Base-by-base conservation (phyloP, 2,888 invertebrate genomes). In the Aporophyla nigra region DNA sequence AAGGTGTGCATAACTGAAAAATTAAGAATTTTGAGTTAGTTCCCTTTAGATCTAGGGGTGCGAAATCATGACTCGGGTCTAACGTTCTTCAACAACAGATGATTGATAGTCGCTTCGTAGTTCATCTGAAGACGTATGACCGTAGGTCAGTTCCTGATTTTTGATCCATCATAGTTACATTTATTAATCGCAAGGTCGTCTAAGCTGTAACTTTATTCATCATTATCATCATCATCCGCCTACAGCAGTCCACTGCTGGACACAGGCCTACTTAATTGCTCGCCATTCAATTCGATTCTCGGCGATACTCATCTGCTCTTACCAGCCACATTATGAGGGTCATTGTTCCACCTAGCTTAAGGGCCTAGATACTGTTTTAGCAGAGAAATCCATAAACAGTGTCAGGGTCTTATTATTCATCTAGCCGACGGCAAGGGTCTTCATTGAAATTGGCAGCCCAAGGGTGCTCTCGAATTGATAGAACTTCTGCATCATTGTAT, bases 111-210 rank as follows among this genome's bases (percentile, higher is more conserved):
- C 14, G 9, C 70, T 70, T 19, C 33, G n/a, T 12, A 16, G 19
- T 70, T n/a, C n/a, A 70, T 40, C 40, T 33, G 24, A 19, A 63
- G 40, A 40, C 19, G 19, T 33, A 14, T 70, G 14, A 24, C 19
- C 19, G 14, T 33, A 69, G 69, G 69, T 49, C 46, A 49, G 46
- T n/a, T 33, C 19, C n/a, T 40, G 67, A n/a, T 53, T 33, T 54
- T 54, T n/a, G 33, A 53, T 33, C 33, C 56, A 54, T 67, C 16
- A n/a, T n/a, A 40, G 33, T 5, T 10, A 21, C 49, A n/a, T 49
- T 27, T n/a, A 33, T 68, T 70, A 46, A 46, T 70, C 66, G 40
- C 61, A 40, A 68, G 46, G 12, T 33, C 24, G 9, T 49, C 68
- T 67, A 49, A 12, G 46, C 33, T 70, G 16, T 2, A 33, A 51